phyloP scores from a whole-genome alignment of 2,888 invertebrate genomes.

The Sylvicola cinctus region DNA sequence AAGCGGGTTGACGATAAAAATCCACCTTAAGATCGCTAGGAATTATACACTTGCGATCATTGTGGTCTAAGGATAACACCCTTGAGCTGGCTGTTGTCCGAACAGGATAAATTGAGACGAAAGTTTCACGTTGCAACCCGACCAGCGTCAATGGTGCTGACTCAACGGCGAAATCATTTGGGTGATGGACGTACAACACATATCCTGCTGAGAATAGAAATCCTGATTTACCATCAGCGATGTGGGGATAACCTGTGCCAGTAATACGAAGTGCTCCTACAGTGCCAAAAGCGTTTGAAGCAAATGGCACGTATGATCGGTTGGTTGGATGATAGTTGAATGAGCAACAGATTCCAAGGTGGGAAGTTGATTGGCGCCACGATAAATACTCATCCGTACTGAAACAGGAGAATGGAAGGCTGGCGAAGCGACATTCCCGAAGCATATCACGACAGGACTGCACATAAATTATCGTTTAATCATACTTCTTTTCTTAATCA shows the following conservation, averaged over 20 bases:
- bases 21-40: slow-evolving; percentile 16
- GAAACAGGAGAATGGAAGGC: slow-evolving; percentile 16
- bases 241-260: slow-evolving; percentile 11
- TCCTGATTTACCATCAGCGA: slow-evolving; percentile 17
- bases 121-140: slow-evolving; percentile 20
- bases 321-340: slow-evolving; percentile 24
- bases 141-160: slow-evolving; percentile 19
- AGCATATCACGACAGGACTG: no score
- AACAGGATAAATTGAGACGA: slow-evolving; percentile 21
- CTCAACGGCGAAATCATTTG: slow-evolving; percentile 22
- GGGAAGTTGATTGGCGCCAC: slow-evolving; percentile 20
- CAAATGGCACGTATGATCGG: slow-evolving; percentile 18
- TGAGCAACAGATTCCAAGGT: slow-evolving; percentile 21
- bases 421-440: neutral
- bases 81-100: slow-evolving; percentile 19
- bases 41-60: slow-evolving; percentile 20
- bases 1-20: slow-evolving; percentile 20
- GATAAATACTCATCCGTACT: slow-evolving; percentile 18
- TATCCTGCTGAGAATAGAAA: slow-evolving; percentile 18
- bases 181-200: slow-evolving; percentile 16
- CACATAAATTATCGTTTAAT: no score
- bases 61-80: slow-evolving; percentile 18
- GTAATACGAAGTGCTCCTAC: slow-evolving; percentile 19
- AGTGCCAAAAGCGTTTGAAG: slow-evolving; percentile 21
- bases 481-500: no score